These are phyloP conservation scores for Fukomys damarensis DNA, from an alignment of 2,113 vertebrate species.

Conservation along the genomic window DNA sequence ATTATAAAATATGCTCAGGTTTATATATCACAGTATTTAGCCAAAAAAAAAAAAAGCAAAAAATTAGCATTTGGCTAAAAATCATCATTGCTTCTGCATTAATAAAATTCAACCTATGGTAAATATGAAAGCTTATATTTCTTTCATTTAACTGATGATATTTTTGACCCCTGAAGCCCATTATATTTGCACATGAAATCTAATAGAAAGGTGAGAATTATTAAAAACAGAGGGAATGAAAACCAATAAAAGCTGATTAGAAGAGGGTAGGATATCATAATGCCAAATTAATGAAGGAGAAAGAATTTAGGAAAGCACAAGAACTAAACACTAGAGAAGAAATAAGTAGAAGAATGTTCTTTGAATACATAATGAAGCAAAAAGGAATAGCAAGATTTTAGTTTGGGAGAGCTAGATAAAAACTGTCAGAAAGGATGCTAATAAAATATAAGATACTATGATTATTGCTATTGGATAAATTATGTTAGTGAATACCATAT, in stretches of 20 bases:
- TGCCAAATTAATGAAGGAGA: not conserved
- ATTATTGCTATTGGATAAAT: not conserved
- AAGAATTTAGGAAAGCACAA: not conserved
- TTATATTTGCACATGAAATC: conserved; percentile 20
- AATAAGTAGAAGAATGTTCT: not conserved
- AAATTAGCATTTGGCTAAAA: conserved; percentile 6
- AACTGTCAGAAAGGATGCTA: not conserved
- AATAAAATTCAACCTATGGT: conserved; percentile 12
- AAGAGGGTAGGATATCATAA: not conserved
- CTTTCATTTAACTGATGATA: conserved; percentile 34
- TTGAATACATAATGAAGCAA: not conserved
- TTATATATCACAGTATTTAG: not conserved
- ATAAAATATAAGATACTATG: not conserved
- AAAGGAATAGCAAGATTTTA: not conserved
- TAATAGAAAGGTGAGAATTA: conserved; percentile 30
- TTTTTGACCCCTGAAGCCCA: not conserved
- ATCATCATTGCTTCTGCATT: conserved; percentile 13
- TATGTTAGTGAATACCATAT: not conserved
- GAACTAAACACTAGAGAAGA: not conserved
- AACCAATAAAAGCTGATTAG: not conserved
- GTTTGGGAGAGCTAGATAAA: not conserved
- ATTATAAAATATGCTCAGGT: not conserved
- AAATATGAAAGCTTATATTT: conserved; percentile 3
- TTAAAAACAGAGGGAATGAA: conserved; percentile 10
- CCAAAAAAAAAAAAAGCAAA: conserved; percentile 14